Evolutionary conservation across 2,113 vertebrate genomes (phyloP), one percentile per base, ranked within the genome.

Genomic region (Sarotherodon lohbergeri): DNA sequence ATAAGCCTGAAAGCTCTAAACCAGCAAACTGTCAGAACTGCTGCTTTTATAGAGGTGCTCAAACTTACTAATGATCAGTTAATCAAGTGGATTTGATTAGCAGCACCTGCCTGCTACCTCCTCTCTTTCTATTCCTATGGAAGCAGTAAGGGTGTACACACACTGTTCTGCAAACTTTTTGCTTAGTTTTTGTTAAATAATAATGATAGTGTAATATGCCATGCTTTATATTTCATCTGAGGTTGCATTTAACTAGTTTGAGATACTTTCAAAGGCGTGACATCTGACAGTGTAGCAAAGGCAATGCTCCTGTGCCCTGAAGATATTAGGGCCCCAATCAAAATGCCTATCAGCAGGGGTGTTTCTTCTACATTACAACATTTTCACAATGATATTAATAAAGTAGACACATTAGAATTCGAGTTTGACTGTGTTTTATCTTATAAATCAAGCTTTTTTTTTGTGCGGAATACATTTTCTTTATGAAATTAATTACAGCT

Each of bases 301-400:
- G 39, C 19, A 66, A 66, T 66, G 17, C 4, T 22, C 9, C 59
- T 19, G 29, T 29, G 34, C 16, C 14, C 9, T 3, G 3, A 68
- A 8, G n/a, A 5, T 43, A 6, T 14, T 24, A 43, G 0, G 66
- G 3, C n/a, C 39, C 7, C 39, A 0, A 9, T 43, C 39, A 43
- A 43, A 71, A 27, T 43, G 5, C 39, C 12, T 24, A 3, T 24
- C 0, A 43, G 5, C 4, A 71, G 7, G 6, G 39, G 22, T 43
- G 39, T 24, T 24, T 46, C 39, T 71, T 71, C 66, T 46, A 43
- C 7, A 71, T 4, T 71, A 46, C 1, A 46, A 24, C 39, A 46
- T 71, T 71, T 43, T 27, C 7, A 27, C 39, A 71, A 24, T 71
- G 66, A 16, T 46, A 43, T 43, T 2, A 24, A 24, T 43, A 71